phyloP scores from a whole-genome alignment of 1,140 invertebrate species.

The Helicoverpa armigera region DNA sequence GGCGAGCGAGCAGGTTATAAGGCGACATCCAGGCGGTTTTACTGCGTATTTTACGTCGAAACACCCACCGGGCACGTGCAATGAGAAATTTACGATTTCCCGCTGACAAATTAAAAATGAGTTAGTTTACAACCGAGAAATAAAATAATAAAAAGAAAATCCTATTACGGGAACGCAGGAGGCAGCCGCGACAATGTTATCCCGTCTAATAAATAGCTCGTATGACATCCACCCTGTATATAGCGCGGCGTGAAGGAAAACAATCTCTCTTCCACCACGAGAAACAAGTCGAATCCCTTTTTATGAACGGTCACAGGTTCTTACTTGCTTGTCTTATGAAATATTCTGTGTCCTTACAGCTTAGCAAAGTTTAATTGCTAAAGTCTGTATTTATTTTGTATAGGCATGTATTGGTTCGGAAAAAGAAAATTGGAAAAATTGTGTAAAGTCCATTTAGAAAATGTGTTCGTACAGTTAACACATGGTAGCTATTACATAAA shows the following conservation, averaged over 20 bases:
- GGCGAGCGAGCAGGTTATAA: conserved; percentile 56
- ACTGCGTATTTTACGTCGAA: conserved; percentile 66
- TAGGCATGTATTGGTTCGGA: no score
- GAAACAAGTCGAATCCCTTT: conserved; percentile 80
- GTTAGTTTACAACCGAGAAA: conserved; percentile 77
- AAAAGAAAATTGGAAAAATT: no score
- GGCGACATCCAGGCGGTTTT: conserved; percentile 66
- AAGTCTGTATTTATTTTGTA: neutral
- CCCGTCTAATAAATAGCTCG: conserved; percentile 82
- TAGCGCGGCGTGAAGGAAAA: conserved; percentile 78
- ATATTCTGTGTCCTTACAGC: conserved; percentile 72
- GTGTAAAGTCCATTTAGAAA: neutral
- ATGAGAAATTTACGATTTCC: conserved; percentile 75
- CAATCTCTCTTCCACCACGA: conserved; percentile 77
- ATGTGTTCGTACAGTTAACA: conserved; percentile 11
- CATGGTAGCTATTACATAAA: conserved; percentile 27
- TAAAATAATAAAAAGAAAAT: conserved; percentile 79
- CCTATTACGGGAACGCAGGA: conserved; percentile 73
- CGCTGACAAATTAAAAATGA: conserved; percentile 83
- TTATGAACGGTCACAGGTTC: conserved; percentile 75
- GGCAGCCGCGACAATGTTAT: conserved; percentile 80
- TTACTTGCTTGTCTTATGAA: conserved; percentile 68
- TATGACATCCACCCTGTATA: conserved; percentile 78
- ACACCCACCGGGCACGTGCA: conserved; percentile 62
- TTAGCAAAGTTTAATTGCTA: conserved; percentile 63